Evolutionary conservation across 2,797 vertebrate species (phyloP), one percentile per base, ranked within the genome.

Genomic region (Melanotaenia maccullochi): DNA sequence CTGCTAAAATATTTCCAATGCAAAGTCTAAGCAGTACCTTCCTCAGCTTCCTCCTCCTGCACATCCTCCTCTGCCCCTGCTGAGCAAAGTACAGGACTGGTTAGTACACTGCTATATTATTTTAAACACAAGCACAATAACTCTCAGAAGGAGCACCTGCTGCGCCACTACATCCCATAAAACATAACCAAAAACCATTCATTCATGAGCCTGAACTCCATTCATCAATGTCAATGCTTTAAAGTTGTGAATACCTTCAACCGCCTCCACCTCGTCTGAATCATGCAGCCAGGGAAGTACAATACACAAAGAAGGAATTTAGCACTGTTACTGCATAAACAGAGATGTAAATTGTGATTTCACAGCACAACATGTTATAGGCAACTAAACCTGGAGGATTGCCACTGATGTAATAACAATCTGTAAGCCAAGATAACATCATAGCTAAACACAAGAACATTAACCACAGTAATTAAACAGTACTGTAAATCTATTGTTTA

Each of bases 11-110:
- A 30, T 55, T 68, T 38, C 14, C 1, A 76, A 6, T 54, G 30
- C 18, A 75, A 51, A 71, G 55, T 61, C 33, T 24, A 78, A 65
- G 49, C 51, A 42, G n/a, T 92, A 94, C 93, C 94, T 92, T 94
- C 88, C 56, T 85, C 82, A 12, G 38, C 71, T 57, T 80, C 63
- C 66, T 86, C 70, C 75, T 76, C 66, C 69, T 81, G 64, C 71
- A 73, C 71, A 65, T 55, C 18, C 65, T 75, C 75, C 59, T 68
- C 51, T 63, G 20, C 81, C 44, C 52, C 92, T 88, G 86, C 76
- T 76, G 40, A 73, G 79, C 79, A 78, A 81, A 85, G 69, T 75
- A 89, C 63, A 83, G 20, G 57, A 49, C 3, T 42, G 35, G 51
- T 88, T 73, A 86, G 60, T 65, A 0, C 32, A 77, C 32, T 51